phyloP scores from a whole-genome alignment of 2,113 vertebrate species.

The Melanerpes aurifrons region DNA sequence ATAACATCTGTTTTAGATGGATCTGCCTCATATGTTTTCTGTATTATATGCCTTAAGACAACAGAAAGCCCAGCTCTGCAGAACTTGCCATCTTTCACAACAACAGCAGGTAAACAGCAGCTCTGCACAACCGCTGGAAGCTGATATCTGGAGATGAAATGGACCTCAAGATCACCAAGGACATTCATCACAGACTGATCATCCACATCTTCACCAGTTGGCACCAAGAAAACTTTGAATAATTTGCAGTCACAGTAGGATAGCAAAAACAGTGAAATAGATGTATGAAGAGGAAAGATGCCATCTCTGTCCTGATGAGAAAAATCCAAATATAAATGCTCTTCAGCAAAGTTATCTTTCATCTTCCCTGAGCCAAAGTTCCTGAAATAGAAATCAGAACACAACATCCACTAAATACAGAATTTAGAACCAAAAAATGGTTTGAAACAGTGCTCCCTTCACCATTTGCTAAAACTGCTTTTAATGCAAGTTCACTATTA shows the following conservation, averaged over 20 bases:
- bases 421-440: not conserved
- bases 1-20: conserved; percentile 82
- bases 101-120: conserved; percentile 87
- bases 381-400: conserved; percentile 65
- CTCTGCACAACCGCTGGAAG: conserved; percentile 83
- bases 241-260: conserved; percentile 91
- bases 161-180: conserved; percentile 45
- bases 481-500: not conserved
- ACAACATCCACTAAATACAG: not conserved
- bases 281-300: conserved; percentile 88
- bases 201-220: conserved; percentile 13
- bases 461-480: not conserved
- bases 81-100: conserved; percentile 79
- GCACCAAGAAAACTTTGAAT: conserved; percentile 86
- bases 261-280: conserved; percentile 88
- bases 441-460: not conserved
- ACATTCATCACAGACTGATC: conserved; percentile 63
- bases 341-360: conserved; percentile 75
- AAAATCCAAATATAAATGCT: conserved; percentile 85
- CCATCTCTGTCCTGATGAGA: conserved; percentile 69
- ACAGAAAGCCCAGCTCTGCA: conserved; percentile 95
- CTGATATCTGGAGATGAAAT: conserved; percentile 69
- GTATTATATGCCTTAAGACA: conserved; percentile 89
- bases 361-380: conserved; percentile 73
- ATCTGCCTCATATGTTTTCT: conserved; percentile 78